Conservation (phyloP, 2,113 vertebrate genomes). For the Connochaetes taurinus region DNA sequence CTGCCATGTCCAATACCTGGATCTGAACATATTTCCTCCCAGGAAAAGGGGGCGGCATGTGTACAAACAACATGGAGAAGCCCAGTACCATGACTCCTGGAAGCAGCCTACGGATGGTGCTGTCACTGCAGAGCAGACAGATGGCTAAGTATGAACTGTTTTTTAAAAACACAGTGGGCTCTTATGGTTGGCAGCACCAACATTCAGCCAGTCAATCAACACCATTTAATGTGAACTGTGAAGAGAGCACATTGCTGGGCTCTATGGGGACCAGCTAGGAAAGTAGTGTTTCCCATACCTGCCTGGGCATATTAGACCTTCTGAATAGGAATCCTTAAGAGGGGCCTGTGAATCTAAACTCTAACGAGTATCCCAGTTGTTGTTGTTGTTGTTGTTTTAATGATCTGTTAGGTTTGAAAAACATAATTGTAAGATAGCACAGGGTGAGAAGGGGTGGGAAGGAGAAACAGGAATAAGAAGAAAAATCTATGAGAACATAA, state of each 20-base stretch:
- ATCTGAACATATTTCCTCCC: not conserved
- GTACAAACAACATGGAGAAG: not conserved
- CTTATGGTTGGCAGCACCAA: not conserved
- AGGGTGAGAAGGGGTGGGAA: not conserved
- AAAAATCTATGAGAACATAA: not conserved
- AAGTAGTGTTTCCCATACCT: not conserved
- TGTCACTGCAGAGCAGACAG: not conserved
- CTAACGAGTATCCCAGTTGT: not conserved
- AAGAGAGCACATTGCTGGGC: not conserved
- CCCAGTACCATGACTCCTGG: not conserved
- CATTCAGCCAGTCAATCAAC: not conserved
- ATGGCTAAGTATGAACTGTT: conserved; percentile 38
- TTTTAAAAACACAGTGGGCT: conserved; percentile 56
- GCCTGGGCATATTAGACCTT: not conserved
- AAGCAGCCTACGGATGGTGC: not conserved
- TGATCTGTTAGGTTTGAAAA: not conserved
- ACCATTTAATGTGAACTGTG: not conserved
- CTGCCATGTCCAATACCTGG: not conserved
- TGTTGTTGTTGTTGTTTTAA: not conserved
- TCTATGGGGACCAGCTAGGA: not conserved
- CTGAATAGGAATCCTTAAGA: not conserved
- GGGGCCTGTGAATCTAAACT: not conserved
- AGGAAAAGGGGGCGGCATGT: not conserved
- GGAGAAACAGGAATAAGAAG: not conserved
- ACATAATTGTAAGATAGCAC: not conserved